Evolutionary conservation across 1,140 invertebrate genomes (phyloP), one percentile per base, ranked within the genome.

Genomic region (Trichonephila clavipes): DNA sequence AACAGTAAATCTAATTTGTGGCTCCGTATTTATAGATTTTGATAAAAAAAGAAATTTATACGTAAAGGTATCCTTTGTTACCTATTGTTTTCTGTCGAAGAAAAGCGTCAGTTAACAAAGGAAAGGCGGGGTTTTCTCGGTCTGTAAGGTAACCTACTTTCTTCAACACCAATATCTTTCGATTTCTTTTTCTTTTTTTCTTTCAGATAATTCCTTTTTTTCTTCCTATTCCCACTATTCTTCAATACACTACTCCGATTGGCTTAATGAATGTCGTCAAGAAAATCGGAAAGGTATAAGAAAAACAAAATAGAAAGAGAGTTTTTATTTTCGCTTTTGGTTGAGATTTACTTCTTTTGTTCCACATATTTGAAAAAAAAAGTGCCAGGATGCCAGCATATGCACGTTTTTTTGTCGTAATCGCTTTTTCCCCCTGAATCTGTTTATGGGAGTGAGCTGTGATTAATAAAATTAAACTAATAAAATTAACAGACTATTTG

Each of bases 141-240:
- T 40, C 72, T 40, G 14, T 40, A 40, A 77, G 16, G 72, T 28
- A 77, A 77, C 72, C 72, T 28, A 77, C 72, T 77, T 77, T 77
- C 72, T 77, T 40, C 28, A 19, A 28, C 69, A 77, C 69, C 69
- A 34, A 77, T 77, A 34, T 2, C 72, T 28, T 77, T 40, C n/a
- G 28, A 40, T 77, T 77, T 77, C 72, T 40, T 77, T 77, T 34
- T 24, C 69, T 77, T 77, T 28, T 28, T 28, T 28, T 77, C 72
- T 77, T 77, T 6, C 72, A 14, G 72, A 34, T 77, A 77, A 77
- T 77, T 77, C 18, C 18, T 40, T 34, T 34, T 18, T 77, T 77
- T 0, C 18, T 72, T 24, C 1, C 10, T 77, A 2, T 77, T 77
- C 18, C 72, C 28, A 5, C 72, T 40, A 34, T 77, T 77, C 72